A percentile compares a stretch with the other conserved stretches of the same genome.
Evolutionary conservation across 2,888 invertebrate genomes (phyloP).

Genomic region (Arge pagana): DNA sequence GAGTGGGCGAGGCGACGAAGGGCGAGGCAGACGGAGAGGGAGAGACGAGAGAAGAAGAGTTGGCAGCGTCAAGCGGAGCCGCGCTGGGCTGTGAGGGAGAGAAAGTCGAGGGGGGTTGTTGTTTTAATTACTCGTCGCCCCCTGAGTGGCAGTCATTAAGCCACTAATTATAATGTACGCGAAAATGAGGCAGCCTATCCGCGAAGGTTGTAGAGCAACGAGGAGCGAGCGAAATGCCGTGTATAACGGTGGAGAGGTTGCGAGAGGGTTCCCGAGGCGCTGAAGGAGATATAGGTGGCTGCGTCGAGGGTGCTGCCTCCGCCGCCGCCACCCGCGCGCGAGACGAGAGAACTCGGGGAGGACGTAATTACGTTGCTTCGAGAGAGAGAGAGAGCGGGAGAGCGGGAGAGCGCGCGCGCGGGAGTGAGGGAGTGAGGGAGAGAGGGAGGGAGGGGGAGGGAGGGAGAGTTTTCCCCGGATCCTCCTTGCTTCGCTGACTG

Average conservation of each 20-base stretch:
- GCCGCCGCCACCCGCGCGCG: too few relatives aligned
- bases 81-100: conserved; percentile 24
- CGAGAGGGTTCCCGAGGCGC: background rate
- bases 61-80: conserved; percentile 26
- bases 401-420: too few relatives aligned
- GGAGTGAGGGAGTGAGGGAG: too few relatives aligned
- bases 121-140: conserved; percentile 57
- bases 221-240: conserved; percentile 21
- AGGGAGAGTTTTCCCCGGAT: conserved; percentile 23
- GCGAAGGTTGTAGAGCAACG: conserved; percentile 25
- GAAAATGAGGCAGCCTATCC: conserved; percentile 50
- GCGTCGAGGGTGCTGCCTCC: too few relatives aligned
- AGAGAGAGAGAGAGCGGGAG: too few relatives aligned
- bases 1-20: conserved; percentile 15
- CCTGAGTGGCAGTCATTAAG: conserved; percentile 54
- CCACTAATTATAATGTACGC: conserved; percentile 57
- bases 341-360: conserved; percentile 27
- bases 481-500: conserved; percentile 24
- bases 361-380: conserved; percentile 57
- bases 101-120: conserved; percentile 42
- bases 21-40: conserved; percentile 29
- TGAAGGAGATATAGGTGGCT: conserved; percentile 22
- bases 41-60: conserved; percentile 28
- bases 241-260: conserved; percentile 22
- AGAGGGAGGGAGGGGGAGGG: conserved; percentile 16